Evolutionary conservation across 2,888 invertebrate genomes (phyloP).

Genomic region (Kryphioiulus occultus): DNA sequence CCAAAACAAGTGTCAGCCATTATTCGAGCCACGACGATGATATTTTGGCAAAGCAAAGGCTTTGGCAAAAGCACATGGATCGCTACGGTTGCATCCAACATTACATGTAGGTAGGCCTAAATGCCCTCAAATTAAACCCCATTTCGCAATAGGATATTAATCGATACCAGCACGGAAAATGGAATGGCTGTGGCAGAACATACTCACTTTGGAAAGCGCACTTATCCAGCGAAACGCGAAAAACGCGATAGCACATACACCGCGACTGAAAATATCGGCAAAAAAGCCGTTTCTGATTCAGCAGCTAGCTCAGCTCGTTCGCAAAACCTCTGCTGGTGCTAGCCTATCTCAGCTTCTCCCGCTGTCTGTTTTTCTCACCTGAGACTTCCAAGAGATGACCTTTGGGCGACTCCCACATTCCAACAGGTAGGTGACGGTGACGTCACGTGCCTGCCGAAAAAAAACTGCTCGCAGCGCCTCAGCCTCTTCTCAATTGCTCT

Average conservation of each 20-base stretch:
- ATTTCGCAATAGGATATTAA: slow-evolving; percentile 17
- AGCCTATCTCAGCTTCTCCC: slow-evolving; percentile 4
- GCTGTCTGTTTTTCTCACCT: slow-evolving; percentile 44
- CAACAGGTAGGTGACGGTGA: slow-evolving; percentile 49
- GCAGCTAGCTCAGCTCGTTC: slow-evolving; percentile 28
- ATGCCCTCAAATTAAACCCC: neutral
- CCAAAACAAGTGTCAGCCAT: slow-evolving; percentile 30
- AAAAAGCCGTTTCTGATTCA: neutral
- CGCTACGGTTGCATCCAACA: neutral
- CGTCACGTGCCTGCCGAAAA: neutral
- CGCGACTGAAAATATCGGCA: neutral
- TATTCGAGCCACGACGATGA: neutral
- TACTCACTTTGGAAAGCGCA: neutral
- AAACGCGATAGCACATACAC: neutral
- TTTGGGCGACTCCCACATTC: slow-evolving; percentile 51
- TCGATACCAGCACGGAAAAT: neutral
- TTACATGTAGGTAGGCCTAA: slow-evolving; percentile 3
- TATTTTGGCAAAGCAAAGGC: neutral
- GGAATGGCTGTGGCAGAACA: neutral
- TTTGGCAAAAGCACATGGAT: neutral
- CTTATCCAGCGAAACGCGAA: neutral
- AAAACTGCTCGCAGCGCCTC: slow-evolving; percentile 14
- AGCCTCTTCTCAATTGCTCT: neutral
- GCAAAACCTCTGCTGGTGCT: neutral
- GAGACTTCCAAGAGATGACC: slow-evolving; percentile 46